phyloP scores from a whole-genome alignment of 2,797 vertebrate species.

The Tokudaia muenninki region DNA sequence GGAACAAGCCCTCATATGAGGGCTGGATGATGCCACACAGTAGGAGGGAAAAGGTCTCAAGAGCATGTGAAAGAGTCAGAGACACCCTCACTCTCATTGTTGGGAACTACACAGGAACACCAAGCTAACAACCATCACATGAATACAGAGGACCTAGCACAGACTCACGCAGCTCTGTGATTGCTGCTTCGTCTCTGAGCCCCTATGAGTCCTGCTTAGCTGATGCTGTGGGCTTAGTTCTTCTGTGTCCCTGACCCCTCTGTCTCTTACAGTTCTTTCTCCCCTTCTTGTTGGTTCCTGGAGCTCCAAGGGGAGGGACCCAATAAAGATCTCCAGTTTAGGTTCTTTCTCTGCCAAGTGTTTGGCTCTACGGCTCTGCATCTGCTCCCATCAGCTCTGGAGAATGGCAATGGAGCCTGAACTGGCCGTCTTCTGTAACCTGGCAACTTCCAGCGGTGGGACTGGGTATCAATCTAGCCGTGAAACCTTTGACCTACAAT shows the following conservation, averaged over 20 bases:
- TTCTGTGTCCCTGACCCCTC: not conserved
- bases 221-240: not conserved
- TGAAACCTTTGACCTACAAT: not conserved
- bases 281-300: not conserved
- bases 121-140: not conserved
- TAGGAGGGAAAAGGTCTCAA: not conserved
- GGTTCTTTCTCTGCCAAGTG: not conserved
- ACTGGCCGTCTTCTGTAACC: not conserved
- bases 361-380: not conserved
- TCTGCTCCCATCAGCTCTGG: not conserved
- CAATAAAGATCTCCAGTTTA: not conserved
- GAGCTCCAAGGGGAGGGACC: not conserved
- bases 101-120: not conserved
- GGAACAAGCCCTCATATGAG: not conserved
- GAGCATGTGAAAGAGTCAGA: not conserved
- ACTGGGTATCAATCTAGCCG: not conserved
- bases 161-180: not conserved
- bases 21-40: not conserved
- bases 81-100: not conserved
- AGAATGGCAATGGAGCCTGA: not conserved
- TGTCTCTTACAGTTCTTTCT: not conserved
- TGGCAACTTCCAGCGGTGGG: not conserved
- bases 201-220: not conserved
- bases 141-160: not conserved
- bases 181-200: not conserved